These are phyloP conservation scores for Machimus rusticus DNA, from an alignment of 2,888 invertebrate species.

Conservation along the genomic window DNA sequence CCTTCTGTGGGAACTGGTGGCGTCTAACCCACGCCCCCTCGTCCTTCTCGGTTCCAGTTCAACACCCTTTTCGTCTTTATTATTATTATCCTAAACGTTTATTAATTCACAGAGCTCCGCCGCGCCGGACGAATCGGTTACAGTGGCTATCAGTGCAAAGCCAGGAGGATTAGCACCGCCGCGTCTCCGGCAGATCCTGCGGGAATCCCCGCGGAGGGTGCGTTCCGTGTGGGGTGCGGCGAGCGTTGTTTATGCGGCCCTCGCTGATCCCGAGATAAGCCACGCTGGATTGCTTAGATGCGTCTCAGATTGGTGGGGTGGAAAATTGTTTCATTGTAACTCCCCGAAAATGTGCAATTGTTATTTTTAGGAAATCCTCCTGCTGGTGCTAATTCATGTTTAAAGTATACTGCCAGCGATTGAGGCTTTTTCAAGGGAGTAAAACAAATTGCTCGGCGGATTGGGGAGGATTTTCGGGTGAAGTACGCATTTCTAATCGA, in stretches of 20 bases:
- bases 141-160: constrained; percentile 31
- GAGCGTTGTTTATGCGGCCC: constrained; percentile 20
- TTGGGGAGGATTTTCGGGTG: neutral
- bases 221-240: neutral
- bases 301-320: constrained; percentile 21
- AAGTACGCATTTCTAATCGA: neutral
- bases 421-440: neutral
- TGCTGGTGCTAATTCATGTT: constrained; percentile 28
- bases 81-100: constrained; percentile 43
- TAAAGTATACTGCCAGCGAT: neutral
- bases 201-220: neutral
- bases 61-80: constrained; percentile 40
- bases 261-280: constrained; percentile 42
- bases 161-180: constrained; percentile 36
- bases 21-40: neutral
- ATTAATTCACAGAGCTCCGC: constrained; percentile 37
- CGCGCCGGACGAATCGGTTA: constrained; percentile 20
- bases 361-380: neutral
- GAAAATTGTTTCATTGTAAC: constrained; percentile 42
- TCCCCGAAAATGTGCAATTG: constrained; percentile 3
- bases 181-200: neutral
- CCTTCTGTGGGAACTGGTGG: neutral
- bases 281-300: constrained; percentile 34
- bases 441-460: neutral
- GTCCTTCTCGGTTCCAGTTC: constrained; percentile 2